Evolutionary conservation across 2,888 invertebrate genomes (phyloP), one percentile per base, ranked within the genome.

Genomic region (Nomada goodeniana): DNA sequence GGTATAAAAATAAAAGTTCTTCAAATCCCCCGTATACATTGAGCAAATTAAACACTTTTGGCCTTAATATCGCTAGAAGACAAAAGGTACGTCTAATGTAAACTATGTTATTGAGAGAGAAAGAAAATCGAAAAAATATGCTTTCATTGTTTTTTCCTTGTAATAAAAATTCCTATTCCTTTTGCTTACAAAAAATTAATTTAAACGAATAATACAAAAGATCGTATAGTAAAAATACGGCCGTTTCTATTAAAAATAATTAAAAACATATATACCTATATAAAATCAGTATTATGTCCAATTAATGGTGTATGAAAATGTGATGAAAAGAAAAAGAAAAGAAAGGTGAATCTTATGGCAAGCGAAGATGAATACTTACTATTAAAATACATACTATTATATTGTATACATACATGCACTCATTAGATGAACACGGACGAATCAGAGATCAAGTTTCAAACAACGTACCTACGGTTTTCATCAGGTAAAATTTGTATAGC

Each of bases 381-480:
- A 36, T 60, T 78, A 69, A 76, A 75, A 64, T 77, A 74, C 44
- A 29, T 44, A 36, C 72, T 80, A 76, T 13, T 15, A 47, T 47
- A 47, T 15, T 55, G 26, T 69, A 47, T 44, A 71, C 72, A 26
- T 57, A 65, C 47, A 15, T n/a, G 20, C 15, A 47, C 47, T 67
- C 67, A 76, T 36, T 65, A 70, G 60, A 81, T 76, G 79, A 73
- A 76, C 76, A 76, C 76, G 76, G 75, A 85, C 85, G 76, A 85
- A 80, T 85, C 82, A 73, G 82, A 85, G 85, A 85, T 85, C 82
- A 76, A 71, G 77, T 85, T 57, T 83, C 52, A 50, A 76, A 79
- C 72, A 78, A 76, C 60, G n/a, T 71, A 82, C 76, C 72, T 71
- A 85, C 50, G 80, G 74, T 88, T 76, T 77, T 47, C 44, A 44